Base-by-base conservation (phyloP, 1,140 invertebrate genomes). In the Pseudomyrmex concolor region DNA sequence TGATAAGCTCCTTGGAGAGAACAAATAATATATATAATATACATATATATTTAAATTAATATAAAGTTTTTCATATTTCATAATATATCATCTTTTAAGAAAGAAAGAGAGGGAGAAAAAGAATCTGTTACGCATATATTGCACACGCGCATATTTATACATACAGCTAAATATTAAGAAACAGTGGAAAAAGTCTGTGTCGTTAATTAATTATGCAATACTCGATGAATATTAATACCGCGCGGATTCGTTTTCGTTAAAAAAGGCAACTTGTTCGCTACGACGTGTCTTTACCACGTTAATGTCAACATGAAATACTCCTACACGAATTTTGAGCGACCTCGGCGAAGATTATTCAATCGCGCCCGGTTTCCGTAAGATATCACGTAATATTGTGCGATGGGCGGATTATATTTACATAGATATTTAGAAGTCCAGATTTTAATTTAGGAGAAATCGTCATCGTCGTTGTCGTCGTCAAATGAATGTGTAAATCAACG, bases 301-400 rank as follows among this genome's bases (percentile, higher is more conserved):
- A 17, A 70, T 80, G 66, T 80, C 66, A 50, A 71, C 45, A 2
- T 80, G 60, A 55, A 70, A 70, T 34, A 71, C 17, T 19, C 71
- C 4, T 43, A 70, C 4, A 48, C 22, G 76, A 19, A 22, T 54
- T 17, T 43, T n/a, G 2, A 17, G 1, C 1, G 45, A 19, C 13
- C 62, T 67, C 25, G 25, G 54, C 8, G 10, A 54, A 15, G 34
- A 19, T 19, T 12, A 19, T 66, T 50, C 7, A 12, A 76, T 22
- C 34, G 34, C 12, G 13, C 2, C 12, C 4, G 5, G 2, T 67
- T 2, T 43, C 13, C 43, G 43, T n/a, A 4, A 70, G 45, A 59
- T 70, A 34, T 71, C 59, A 71, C 22, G 22, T 60, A 80, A 80
- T 15, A n/a, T 25, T 22, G 34, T 34, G 34, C 34, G 5, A 34